These are phyloP conservation scores for Antechinus flavipes DNA, from an alignment of 2,113 vertebrate species.

Conservation along the genomic window DNA sequence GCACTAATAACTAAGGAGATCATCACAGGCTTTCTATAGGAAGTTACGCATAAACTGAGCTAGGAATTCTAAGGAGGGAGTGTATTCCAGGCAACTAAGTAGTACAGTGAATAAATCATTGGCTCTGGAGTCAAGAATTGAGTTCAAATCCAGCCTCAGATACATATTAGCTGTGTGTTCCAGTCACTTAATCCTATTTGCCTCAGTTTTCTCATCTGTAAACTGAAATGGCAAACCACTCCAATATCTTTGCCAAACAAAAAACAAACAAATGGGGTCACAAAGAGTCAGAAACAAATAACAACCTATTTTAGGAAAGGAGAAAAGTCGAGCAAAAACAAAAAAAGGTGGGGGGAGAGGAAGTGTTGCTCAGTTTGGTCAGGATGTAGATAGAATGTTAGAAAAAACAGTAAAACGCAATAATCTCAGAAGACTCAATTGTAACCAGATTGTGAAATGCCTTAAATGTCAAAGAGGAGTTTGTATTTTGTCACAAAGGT, in stretches of 20 bases:
- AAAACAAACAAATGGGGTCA: neutral
- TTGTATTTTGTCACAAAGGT: neutral
- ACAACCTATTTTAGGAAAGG: neutral
- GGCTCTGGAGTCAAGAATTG: neutral
- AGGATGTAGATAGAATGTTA: neutral
- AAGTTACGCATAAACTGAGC: neutral
- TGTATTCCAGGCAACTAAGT: neutral
- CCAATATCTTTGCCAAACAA: neutral
- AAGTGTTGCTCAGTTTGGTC: too few relatives aligned
- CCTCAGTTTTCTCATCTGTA: neutral
- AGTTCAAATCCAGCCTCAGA: neutral
- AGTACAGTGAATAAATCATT: neutral
- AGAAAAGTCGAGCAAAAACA: neutral
- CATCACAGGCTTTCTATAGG: neutral
- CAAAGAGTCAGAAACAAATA: neutral
- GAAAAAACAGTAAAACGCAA: neutral
- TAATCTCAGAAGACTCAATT: neutral
- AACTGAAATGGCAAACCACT: neutral
- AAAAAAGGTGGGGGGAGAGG: neutral
- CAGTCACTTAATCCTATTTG: neutral
- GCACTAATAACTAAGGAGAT: neutral
- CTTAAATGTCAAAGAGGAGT: neutral
- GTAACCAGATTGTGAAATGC: neutral
- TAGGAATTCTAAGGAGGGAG: neutral
- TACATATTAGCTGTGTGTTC: neutral